Conservation (phyloP, 2,888 invertebrate genomes). For the Xylota segnis region DNA sequence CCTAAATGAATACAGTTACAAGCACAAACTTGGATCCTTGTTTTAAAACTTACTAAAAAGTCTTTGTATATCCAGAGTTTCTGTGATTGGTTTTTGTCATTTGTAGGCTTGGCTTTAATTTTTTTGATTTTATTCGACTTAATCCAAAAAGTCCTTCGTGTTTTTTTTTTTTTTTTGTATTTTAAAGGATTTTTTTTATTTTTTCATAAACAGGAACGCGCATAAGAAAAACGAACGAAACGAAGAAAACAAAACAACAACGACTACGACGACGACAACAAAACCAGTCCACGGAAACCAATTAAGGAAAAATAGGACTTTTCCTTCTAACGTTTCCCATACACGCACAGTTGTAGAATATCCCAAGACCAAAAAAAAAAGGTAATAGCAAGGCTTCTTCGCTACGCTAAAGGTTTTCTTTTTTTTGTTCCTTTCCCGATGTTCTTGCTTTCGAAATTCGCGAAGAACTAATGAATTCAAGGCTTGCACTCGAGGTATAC, state of each 20-base stretch:
- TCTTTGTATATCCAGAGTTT: constrained; percentile 34
- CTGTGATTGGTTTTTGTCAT: constrained; percentile 17
- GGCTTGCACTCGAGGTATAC: constrained; percentile 79
- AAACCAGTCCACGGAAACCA: constrained; percentile 43
- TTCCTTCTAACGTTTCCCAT: constrained; percentile 39
- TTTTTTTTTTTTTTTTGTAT: not conserved
- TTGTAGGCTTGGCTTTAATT: constrained; percentile 15
- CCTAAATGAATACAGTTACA: not conserved
- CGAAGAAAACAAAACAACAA: constrained; percentile 23
- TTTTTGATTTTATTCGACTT: not conserved
- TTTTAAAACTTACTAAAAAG: constrained; percentile 50
- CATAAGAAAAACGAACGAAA: constrained; percentile 42
- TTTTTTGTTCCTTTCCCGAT: constrained; percentile 77
- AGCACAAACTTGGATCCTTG: not conserved
- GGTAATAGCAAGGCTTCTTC: constrained; percentile 49
- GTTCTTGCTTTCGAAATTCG: constrained; percentile 81
- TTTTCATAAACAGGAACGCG: constrained; percentile 25
- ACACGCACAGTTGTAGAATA: constrained; percentile 19
- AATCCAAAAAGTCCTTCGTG: constrained; percentile 5
- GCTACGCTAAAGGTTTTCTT: constrained; percentile 18
- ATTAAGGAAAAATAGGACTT: constrained; percentile 59
- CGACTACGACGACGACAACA: constrained; percentile 24
- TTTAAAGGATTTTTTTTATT: constrained; percentile 22
- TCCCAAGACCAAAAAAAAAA: constrained; percentile 37
- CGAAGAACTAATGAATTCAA: constrained; percentile 81